These are phyloP conservation scores for Leptinotarsa haldemani DNA, from an alignment of 2,888 invertebrate species.

Conservation along the genomic window DNA sequence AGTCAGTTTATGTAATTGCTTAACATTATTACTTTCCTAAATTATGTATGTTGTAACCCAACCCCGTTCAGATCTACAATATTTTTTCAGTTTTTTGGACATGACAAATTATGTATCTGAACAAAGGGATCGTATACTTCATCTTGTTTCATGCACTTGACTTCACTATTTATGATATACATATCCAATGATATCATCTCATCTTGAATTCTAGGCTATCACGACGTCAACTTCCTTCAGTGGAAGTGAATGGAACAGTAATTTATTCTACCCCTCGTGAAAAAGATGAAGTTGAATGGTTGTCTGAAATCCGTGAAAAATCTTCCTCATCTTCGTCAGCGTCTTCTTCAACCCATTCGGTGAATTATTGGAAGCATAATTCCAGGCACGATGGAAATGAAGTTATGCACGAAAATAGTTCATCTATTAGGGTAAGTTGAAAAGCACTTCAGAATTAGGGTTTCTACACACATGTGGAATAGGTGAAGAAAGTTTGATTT, in stretches of 20 bases:
- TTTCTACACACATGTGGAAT: too few relatives aligned
- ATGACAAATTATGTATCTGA: too few relatives aligned
- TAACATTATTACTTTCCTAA: too few relatives aligned
- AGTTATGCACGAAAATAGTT: slow-evolving; percentile 19
- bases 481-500: too few relatives aligned
- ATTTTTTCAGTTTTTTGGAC: too few relatives aligned
- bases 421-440: slow-evolving; percentile 26
- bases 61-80: too few relatives aligned
- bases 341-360: slow-evolving; percentile 47
- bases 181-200: background rate
- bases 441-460: background rate
- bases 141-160: too few relatives aligned
- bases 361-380: slow-evolving; percentile 61
- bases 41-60: too few relatives aligned
- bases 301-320: slow-evolving; percentile 68
- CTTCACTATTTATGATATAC: too few relatives aligned
- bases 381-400: slow-evolving; percentile 48
- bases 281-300: slow-evolving; percentile 83
- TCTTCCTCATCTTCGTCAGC: slow-evolving; percentile 48
- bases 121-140: too few relatives aligned
- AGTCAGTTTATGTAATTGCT: too few relatives aligned
- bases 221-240: slow-evolving; percentile 78
- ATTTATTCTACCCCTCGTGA: slow-evolving; percentile 73
- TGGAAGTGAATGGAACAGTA: slow-evolving; percentile 78
- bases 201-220: slow-evolving; percentile 66